phyloP scores from a whole-genome alignment of 2,113 vertebrate species.

The Vimba vimba region DNA sequence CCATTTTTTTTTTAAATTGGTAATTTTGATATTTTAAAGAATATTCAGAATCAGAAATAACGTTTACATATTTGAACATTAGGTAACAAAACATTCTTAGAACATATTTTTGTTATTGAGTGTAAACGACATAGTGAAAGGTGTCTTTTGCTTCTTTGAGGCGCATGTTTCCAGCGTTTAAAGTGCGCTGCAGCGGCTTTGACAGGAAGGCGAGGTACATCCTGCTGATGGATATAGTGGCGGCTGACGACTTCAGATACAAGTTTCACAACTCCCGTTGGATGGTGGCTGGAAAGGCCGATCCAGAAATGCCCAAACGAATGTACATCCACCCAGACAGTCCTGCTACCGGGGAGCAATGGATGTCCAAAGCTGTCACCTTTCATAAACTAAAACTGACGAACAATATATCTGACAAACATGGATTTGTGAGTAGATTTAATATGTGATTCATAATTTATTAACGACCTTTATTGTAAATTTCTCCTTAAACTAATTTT shows the following conservation, averaged over 20 bases:
- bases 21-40: too few species aligned
- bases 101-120: too few species aligned
- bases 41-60: too few species aligned
- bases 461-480: background rate
- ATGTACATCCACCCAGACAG: constrained; percentile 98
- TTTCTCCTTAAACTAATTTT: background rate
- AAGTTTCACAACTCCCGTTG: constrained; percentile 96
- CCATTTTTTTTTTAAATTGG: too few species aligned
- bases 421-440: constrained; percentile 89
- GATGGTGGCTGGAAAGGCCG: constrained; percentile 95
- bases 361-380: constrained; percentile 95
- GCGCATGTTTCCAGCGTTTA: constrained; percentile 96
- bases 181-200: constrained; percentile 89
- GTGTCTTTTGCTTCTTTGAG: constrained; percentile 65
- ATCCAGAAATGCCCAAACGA: constrained; percentile 95
- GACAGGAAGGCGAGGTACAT: constrained; percentile 91
- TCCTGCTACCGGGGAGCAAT: constrained; percentile 92
- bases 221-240: constrained; percentile 93
- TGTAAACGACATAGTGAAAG: background rate
- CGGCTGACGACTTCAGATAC: constrained; percentile 92
- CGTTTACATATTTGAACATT: too few species aligned
- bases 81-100: too few species aligned
- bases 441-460: background rate
- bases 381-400: constrained; percentile 98
- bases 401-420: constrained; percentile 96